These are phyloP conservation scores for Falco peregrinus DNA, from an alignment of 2,797 vertebrate species.

Conservation along the genomic window DNA sequence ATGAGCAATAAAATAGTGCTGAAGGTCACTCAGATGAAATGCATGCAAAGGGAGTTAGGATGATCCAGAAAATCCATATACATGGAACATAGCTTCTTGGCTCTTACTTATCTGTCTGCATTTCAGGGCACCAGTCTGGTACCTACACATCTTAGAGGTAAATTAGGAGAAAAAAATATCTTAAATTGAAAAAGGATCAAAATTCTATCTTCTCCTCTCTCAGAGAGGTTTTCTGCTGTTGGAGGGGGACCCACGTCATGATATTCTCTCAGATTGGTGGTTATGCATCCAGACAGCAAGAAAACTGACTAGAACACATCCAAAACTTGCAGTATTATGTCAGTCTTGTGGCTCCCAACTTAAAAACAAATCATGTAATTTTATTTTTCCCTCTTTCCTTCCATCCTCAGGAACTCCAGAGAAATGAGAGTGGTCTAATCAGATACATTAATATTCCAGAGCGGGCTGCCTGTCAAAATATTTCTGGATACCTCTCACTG, in stretches of 20 bases:
- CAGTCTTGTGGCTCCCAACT: not conserved
- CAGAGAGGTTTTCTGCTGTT: not conserved
- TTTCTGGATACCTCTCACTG: not conserved
- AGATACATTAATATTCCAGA: conserved; percentile 20
- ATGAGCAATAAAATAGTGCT: not conserved
- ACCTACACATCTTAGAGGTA: not conserved
- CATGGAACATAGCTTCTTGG: not conserved
- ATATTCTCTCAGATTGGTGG: not conserved
- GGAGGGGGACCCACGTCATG: not conserved
- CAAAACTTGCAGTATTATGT: not conserved
- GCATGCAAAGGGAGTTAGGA: not conserved
- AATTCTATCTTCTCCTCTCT: not conserved
- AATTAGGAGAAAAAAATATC: not conserved
- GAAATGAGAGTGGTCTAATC: conserved; percentile 58
- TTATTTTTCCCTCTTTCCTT: not conserved
- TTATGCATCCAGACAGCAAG: not conserved
- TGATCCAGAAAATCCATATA: not conserved
- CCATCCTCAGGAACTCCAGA: conserved; percentile 47
- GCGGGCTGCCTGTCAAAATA: conserved; percentile 3
- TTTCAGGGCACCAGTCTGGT: not conserved
- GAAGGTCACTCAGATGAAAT: not conserved
- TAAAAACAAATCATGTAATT: not conserved
- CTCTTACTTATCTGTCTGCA: not conserved
- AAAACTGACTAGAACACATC: not conserved
- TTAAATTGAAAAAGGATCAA: not conserved